Base-by-base conservation (phyloP, 1,140 invertebrate species). In the Tetranychus urticae region DNA sequence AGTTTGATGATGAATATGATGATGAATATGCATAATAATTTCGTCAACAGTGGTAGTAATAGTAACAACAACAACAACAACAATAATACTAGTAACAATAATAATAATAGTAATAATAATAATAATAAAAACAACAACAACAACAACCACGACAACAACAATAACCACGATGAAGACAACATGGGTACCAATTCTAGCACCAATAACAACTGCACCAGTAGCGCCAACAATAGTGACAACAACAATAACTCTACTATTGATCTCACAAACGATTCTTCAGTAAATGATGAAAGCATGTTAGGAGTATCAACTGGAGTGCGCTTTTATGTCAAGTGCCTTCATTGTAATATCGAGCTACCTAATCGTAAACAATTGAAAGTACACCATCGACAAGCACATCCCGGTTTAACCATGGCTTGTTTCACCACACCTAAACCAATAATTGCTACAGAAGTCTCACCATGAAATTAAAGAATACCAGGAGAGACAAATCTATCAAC, bases 311-410 rank as follows among this genome's bases (percentile, higher is more conserved):
- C 55, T 13, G 55, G 12, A 34, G 47, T 50, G 13, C 33, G 59
- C 50, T 48, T 50, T n/a, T 52, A 48, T 31, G 46, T 60, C 47
- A 48, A 56, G 35, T 60, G 59, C 47, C 45, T 60, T 6, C 59
- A 60, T 52, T 60, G 59, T n/a, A 36, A 48, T 37, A 50, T 34
- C 7, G 14, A 14, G n/a, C 46, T 60, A 36, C 46, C 59, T 23
- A 60, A 35, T 37, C 4, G 47, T 5, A 60, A 52, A 37, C 33
- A 34, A 34, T 50, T 60, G n/a, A 47, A 50, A 60, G n/a, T 48
- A 34, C 59, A 60, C 46, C 46, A 50, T 36, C 12, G 47, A 31
- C 59, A 50, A 50, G n/a, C 31, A 3, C 59, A 60, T 35, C 7
- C 45, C 14, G 59, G 59, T 23, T 14, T 48, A 35, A 4, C 45